Evolutionary conservation across 1,140 invertebrate genomes (phyloP), one percentile per base, ranked within the genome.

Genomic region (Pseudomyrmex concolor): DNA sequence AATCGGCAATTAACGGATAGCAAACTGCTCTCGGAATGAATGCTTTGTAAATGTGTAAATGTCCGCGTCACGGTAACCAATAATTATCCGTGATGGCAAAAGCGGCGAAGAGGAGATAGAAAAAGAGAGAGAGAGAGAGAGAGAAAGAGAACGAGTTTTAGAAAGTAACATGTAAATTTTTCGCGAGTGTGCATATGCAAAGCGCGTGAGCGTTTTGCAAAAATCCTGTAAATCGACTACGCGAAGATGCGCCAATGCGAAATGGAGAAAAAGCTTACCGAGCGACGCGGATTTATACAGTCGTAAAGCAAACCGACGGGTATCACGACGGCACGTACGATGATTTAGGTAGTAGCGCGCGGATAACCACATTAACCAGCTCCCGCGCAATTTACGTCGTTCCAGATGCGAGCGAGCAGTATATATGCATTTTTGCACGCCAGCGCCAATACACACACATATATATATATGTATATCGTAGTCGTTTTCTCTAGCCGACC

Each of bases 71-170:
- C 51, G 43, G 51, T 48, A 25, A 59, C 63, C 55, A 55, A 67
- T 68, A 77, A 77, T 77, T 77, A 78, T 1, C 43, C n/a, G 43
- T 34, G 54, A 68, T 55, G 19, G 60, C 50, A n/a, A 50, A 54
- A 25, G 54, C 34, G 19, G 43, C 25, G 25, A 25, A 48, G 43
- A 68, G 76, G 25, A 25, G 25, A 25, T 3, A 15, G 66, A 17
- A 13, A 43, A 63, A 70, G 54, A 80, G 64, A 80, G 76, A 25
- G 43, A 48, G 19, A 68, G 76, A 15, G 67, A 17, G 34, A 43
- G 62, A 80, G 64, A 80, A n/a, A n/a, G n/a, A n/a, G n/a, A n/a
- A n/a, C n/a, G 64, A 80, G 76, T 70, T 70, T 78, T 80, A 80
- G 76, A 80, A 80, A 80, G 76, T 70, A 80, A 70, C 63, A 34